Base-by-base conservation (phyloP, 1,140 invertebrate genomes). In the Epicauta chinensis region DNA sequence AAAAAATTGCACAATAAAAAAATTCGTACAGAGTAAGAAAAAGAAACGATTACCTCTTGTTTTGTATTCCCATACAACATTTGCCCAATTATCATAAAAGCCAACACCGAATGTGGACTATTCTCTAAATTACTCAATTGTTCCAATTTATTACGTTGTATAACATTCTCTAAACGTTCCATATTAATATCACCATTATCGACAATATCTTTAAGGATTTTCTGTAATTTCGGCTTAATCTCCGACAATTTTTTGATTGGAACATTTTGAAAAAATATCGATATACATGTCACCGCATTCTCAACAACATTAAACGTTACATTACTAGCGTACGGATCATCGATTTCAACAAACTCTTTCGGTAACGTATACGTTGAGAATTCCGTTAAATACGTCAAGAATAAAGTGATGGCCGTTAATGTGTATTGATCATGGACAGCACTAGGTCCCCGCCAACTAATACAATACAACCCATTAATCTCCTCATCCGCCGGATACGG, bases 401-500 rank as follows among this genome's bases (percentile, higher is more conserved):
- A 68, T n/a, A 93, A 70, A 12, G 77, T 75, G 51, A 83, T 78
- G 2, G 81, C 83, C 13, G 76, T 77, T 35, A 86, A 67, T 43
- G 71, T 78, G 63, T 76, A 79, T 55, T 75, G 69, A 54, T 77
- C 75, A 17, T 46, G 70, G 1, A 81, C 75, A 12, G 78, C 74
- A n/a, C 79, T 76, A 1, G 91, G 89, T n/a, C 91, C 91, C 56
- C 89, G 73, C 86, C 89, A 95, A 0, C 80, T 87, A 53, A 90
- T 77, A 51, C 77, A 72, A 15, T 93, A 85, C 58, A 92, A 73
- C 16, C 91, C 93, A 73, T 87, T 86, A 51, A 84, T 83, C 67
- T 93, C 91, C 47, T 89, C 86, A 68, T 94, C 91, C 37, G 84
- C 83, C 0, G 92, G 88, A 76, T 90, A 95, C 49, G 76, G 72